Base-by-base conservation (phyloP, 2,888 invertebrate species). In the Tenthredo notha region DNA sequence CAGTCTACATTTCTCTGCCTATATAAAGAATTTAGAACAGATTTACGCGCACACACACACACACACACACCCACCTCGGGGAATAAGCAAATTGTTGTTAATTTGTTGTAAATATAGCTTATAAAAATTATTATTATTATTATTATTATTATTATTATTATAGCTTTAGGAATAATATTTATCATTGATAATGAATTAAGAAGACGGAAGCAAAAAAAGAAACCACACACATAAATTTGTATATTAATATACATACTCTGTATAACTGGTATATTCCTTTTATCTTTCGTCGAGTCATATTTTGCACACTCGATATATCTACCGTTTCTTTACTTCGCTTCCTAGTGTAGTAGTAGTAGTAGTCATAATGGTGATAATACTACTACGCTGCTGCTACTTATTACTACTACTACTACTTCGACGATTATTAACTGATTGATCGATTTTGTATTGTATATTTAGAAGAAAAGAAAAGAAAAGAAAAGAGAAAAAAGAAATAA, bases 71-170 rank as follows among this genome's bases (percentile, higher is more conserved):
- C 43, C 72, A 25, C 37, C 15, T 21, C 54, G 6, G 18, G 78
- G 87, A 86, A 88, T 87, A 88, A 86, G 86, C 88, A 87, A 54
- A 87, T 87, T 89, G 88, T 92, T 92, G 91, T 92, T 92, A 89
- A 91, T 92, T 90, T 90, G 90, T 92, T 93, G 93, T 93, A 92
- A 92, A 92, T 92, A 93, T 91, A 91, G 91, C 88, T 89, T 91
- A 92, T 88, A 58, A 50, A 33, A 78, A 78, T 54, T 78, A 37
- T 54, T 29, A 54, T 54, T 58, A 78, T 37, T 58, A 78, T 54
- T 78, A 78, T 58, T 78, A 43, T 43, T 25, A 75, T 75, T 43
- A 75, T 40, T 29, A 21, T 47, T 21, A 21, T 75, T 75, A 75
- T 50, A 75, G 75, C 43, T 25, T 75, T 58, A 33, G n/a, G 6